phyloP scores from a whole-genome alignment of 2,888 invertebrate species.

The Dione vanillae region DNA sequence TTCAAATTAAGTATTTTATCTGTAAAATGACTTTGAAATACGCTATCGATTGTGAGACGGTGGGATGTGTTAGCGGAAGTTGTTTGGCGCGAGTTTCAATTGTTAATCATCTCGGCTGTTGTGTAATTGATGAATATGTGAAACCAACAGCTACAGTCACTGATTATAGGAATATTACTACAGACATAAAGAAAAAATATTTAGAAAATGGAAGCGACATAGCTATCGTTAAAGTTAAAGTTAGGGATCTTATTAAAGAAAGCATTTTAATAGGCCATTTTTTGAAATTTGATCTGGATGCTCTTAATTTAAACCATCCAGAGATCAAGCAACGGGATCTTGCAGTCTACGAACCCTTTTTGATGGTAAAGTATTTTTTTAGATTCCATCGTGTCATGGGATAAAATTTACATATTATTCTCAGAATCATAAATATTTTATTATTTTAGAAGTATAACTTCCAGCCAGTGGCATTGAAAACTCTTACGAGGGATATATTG shows the following conservation, averaged over 20 bases:
- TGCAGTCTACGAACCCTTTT: slow-evolving; percentile 35
- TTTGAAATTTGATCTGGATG: slow-evolving; percentile 40
- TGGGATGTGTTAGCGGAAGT: slow-evolving; percentile 36
- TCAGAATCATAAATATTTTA: no score
- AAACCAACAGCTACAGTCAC: slow-evolving; percentile 40
- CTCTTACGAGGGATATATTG: slow-evolving; percentile 22
- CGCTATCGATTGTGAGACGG: slow-evolving; percentile 46
- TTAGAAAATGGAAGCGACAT: slow-evolving; percentile 33
- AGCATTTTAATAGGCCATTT: slow-evolving; percentile 40
- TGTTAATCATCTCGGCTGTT: slow-evolving; percentile 27
- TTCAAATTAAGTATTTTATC: background rate
- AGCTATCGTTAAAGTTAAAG: slow-evolving; percentile 22
- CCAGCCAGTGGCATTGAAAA: slow-evolving; percentile 24
- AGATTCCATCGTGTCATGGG: background rate
- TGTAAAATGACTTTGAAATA: slow-evolving; percentile 28
- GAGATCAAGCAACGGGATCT: slow-evolving; percentile 36
- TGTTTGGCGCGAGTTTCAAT: slow-evolving; percentile 43
- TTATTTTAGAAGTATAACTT: slow-evolving; percentile 20
- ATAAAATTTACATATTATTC: no score
- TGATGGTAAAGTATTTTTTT: slow-evolving; percentile 31
- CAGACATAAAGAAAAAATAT: slow-evolving; percentile 30
- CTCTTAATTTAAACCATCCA: slow-evolving; percentile 35
- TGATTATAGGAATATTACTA: slow-evolving; percentile 36
- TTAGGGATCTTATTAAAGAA: slow-evolving; percentile 27
- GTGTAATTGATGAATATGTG: slow-evolving; percentile 40